phyloP scores from a whole-genome alignment of 2,797 vertebrate species.

The Malacoraja senta region DNA sequence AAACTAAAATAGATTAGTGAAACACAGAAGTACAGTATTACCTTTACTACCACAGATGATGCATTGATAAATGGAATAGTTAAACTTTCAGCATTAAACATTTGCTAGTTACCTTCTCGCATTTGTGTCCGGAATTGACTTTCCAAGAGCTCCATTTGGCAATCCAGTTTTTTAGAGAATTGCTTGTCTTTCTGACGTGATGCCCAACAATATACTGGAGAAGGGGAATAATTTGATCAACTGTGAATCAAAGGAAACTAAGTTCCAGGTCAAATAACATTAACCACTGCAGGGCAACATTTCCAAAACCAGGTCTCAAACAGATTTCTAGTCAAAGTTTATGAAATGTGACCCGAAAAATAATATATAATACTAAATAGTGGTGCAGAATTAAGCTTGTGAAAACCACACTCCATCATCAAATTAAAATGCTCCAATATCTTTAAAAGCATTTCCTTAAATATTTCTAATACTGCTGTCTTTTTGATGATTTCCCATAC shows the following conservation, averaged over 20 bases:
- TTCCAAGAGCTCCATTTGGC: conserved; percentile 72
- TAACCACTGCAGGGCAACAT: neutral
- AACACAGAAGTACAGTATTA: neutral
- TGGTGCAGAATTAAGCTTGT: too few species aligned
- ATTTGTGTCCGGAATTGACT: conserved; percentile 83
- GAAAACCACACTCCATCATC: neutral
- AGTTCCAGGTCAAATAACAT: neutral
- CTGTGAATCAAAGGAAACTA: neutral
- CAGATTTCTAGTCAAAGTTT: too few species aligned
- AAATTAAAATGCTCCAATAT: neutral
- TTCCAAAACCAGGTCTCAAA: neutral
- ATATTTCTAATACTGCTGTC: neutral
- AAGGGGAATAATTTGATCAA: neutral
- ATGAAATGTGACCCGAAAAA: too few species aligned
- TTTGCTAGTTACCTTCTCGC: conserved; percentile 66
- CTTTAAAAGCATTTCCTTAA: neutral
- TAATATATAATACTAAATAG: neutral
- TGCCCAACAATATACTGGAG: neutral
- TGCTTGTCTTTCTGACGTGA: conserved; percentile 58
- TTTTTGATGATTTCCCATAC: neutral
- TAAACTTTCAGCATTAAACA: neutral
- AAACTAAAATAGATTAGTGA: neutral
- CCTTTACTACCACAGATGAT: neutral
- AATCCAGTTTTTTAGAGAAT: conserved; percentile 68
- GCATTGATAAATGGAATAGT: neutral